Percentiles rank a stretch among this genome's conserved stretches.
These are phyloP conservation scores for Aplidium turbinatum DNA, from an alignment of 23 tunicate species.

Conservation along the genomic window DNA sequence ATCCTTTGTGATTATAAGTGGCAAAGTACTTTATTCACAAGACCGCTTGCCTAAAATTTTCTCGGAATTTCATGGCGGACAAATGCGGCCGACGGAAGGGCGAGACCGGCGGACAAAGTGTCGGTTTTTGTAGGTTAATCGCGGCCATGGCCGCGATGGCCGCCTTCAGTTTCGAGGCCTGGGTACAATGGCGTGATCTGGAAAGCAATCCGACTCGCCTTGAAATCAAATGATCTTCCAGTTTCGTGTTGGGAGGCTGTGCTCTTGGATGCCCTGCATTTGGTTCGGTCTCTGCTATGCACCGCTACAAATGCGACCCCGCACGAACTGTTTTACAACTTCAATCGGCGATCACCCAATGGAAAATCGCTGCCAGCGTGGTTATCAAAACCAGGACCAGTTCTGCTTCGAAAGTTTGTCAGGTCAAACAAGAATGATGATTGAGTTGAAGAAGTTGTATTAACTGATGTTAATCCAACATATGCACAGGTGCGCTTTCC, in stretches of 20 bases:
- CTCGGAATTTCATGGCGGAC: too few relatives aligned
- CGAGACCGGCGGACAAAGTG: too few relatives aligned
- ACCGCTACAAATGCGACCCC: constrained; percentile 32
- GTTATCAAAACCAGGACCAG: constrained; percentile 12
- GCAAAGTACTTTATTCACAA: too few relatives aligned
- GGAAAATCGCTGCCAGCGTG: constrained; percentile 15
- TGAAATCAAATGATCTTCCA: constrained; percentile 4
- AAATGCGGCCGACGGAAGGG: too few relatives aligned
- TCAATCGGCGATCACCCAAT: neutral
- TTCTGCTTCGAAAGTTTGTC: constrained; percentile 24
- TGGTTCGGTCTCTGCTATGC: constrained; percentile 16
- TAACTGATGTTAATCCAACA: constrained; percentile 19
- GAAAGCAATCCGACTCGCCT: constrained; percentile 7
- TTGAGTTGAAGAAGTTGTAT: constrained; percentile 22
- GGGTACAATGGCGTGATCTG: too few relatives aligned
- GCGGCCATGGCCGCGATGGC: too few relatives aligned
- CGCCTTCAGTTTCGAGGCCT: too few relatives aligned
- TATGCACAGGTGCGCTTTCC: constrained; percentile 13
- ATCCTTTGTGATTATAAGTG: too few relatives aligned
- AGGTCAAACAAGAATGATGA: constrained; percentile 10
- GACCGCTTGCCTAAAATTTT: too few relatives aligned
- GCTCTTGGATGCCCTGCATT: constrained; percentile 23
- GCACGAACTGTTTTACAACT: constrained; percentile 25
- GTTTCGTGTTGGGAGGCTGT: constrained; percentile 27
- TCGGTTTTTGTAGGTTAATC: too few relatives aligned